These are phyloP conservation scores for Neoascia interrupta DNA, from an alignment of 2,888 invertebrate species.

Conservation along the genomic window DNA sequence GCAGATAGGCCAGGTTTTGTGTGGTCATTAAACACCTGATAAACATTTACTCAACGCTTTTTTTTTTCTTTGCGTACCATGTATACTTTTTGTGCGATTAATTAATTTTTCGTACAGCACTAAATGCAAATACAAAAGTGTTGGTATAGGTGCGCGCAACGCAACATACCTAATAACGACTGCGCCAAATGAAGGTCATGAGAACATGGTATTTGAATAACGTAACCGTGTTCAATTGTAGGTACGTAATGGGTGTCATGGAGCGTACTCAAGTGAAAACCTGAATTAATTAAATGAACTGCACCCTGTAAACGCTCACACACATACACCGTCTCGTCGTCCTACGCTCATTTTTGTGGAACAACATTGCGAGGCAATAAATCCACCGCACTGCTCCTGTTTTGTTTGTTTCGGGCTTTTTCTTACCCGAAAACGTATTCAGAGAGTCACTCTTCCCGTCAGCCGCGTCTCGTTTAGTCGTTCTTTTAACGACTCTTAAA, in stretches of 20 bases:
- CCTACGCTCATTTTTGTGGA: slow-evolving; percentile 51
- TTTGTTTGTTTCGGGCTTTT: slow-evolving; percentile 50
- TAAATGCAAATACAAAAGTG: background rate
- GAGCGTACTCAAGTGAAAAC: background rate
- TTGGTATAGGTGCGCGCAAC: slow-evolving; percentile 3
- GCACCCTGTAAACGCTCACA: slow-evolving; percentile 35
- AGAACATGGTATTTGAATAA: slow-evolving; percentile 62
- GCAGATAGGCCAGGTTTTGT: slow-evolving; percentile 12
- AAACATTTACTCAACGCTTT: slow-evolving; percentile 24
- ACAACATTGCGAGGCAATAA: slow-evolving; percentile 53
- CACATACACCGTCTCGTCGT: slow-evolving; percentile 13
- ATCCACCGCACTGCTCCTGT: slow-evolving; percentile 53
- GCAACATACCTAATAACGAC: background rate
- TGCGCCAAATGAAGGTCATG: slow-evolving; percentile 48
- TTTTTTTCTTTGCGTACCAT: background rate
- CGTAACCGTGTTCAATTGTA: background rate
- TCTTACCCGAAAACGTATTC: too few species aligned
- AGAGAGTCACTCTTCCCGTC: too few species aligned
- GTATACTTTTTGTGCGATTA: slow-evolving; percentile 8
- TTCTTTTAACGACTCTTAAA: slow-evolving; percentile 57
- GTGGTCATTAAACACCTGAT: slow-evolving; percentile 54
- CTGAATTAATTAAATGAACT: slow-evolving; percentile 60
- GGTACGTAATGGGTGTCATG: slow-evolving; percentile 5
- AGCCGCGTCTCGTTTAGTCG: too few species aligned
- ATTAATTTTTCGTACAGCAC: slow-evolving; percentile 7